Evolutionary conservation across 1,140 invertebrate species (phyloP), one percentile per base, ranked within the genome.

Genomic region (Musca domestica): DNA sequence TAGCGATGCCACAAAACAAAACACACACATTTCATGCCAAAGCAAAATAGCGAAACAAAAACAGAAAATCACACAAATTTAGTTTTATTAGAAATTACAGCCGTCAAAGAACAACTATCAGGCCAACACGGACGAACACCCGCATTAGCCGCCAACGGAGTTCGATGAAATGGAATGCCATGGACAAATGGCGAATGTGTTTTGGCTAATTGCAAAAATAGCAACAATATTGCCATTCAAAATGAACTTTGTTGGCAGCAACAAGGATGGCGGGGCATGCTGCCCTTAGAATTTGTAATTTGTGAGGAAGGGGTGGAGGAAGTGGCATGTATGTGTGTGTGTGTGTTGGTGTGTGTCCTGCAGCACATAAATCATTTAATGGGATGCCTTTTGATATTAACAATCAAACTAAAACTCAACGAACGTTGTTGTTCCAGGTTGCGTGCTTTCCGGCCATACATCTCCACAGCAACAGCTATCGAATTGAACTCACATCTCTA

Each of bases 11-110:
- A 54, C 27, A 4, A 30, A 30, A 30, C 27, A 4, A 41, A 41
- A 41, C 6, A 41, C 10, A 41, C 4, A 58, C 54, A 58, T 58
- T n/a, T 30, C 17, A 61, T 25, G 19, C 27, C 25, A n/a, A 30
- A 9, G 23, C 14, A 54, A 54, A 54, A 17, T n/a, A 23, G n/a
- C 23, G 25, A 6, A 25, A 41, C n/a, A 61, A 61, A 61, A 61
- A 61, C 27, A 61, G 19, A n/a, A 61, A 61, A 61, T 61, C 30
- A 61, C 56, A 61, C 34, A 27, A 61, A 61, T 34, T 61, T 34
- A 61, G 27, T 61, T 61, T 61, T 61, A 61, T 61, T 61, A 30
- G 34, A 61, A 61, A 61, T 19, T 27, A 61, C 56, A 61, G 34
- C 34, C 34, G 12, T 41, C 34, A 41, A 41, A 41, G 34, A 41